phyloP scores from a whole-genome alignment of 2,888 invertebrate species.

The Sinhomidia bicolor region DNA sequence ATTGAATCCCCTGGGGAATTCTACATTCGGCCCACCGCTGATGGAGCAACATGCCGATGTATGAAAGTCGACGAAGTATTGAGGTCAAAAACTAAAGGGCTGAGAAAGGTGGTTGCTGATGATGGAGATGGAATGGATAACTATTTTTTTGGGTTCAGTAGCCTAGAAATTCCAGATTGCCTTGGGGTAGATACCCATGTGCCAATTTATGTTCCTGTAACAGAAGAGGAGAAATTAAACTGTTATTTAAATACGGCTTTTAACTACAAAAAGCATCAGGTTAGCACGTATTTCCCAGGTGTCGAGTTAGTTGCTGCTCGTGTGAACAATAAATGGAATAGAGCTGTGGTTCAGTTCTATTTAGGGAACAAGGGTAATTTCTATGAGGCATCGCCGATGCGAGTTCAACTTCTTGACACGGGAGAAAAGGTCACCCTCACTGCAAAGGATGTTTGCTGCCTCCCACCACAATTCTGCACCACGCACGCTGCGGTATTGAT shows the following conservation, averaged over 20 bases:
- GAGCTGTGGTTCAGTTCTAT: not conserved
- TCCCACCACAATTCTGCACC: slow-evolving; percentile 29
- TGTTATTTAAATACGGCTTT: not conserved
- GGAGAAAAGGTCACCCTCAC: slow-evolving; percentile 9
- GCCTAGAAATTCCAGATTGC: not conserved
- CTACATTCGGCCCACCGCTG: slow-evolving; percentile 21
- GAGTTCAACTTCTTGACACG: slow-evolving; percentile 58
- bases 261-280: not conserved
- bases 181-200: not conserved
- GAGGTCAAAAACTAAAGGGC: not conserved
- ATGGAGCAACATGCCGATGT: not conserved
- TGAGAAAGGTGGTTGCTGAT: not conserved
- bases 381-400: not conserved
- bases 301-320: slow-evolving; percentile 54
- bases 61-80: not conserved
- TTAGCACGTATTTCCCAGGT: not conserved
- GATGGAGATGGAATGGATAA: not conserved
- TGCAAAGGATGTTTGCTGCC: not conserved
- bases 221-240: not conserved
- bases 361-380: not conserved
- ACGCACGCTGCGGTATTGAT: slow-evolving; percentile 25
- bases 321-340: slow-evolving; percentile 27
- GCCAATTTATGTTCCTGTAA: no score
- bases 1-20: slow-evolving; percentile 43
- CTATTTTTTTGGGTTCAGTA: slow-evolving; percentile 14